Conservation (phyloP, 2,113 vertebrate species). For the Vombatus ursinus region DNA sequence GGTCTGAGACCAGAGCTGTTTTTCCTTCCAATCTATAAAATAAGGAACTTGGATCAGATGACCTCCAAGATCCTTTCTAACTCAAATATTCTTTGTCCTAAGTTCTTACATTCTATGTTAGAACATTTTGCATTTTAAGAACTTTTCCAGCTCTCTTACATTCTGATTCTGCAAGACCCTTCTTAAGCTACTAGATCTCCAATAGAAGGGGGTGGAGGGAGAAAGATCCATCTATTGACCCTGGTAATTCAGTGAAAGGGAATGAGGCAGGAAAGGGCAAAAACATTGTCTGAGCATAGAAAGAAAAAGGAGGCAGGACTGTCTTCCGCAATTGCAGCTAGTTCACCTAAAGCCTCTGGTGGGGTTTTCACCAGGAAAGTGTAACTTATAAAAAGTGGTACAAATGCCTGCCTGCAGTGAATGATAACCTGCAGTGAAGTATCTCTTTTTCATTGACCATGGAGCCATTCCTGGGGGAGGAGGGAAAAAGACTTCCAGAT, state of each 20-base stretch:
- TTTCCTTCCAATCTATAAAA: background rate
- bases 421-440: background rate
- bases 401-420: background rate
- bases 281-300: background rate
- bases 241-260: background rate
- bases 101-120: background rate
- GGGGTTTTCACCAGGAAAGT: background rate
- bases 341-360: background rate
- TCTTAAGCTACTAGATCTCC: background rate
- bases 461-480: background rate
- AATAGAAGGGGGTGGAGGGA: background rate
- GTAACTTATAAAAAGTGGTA: background rate
- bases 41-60: background rate
- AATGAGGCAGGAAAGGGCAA: background rate
- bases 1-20: background rate
- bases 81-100: background rate
- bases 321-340: background rate
- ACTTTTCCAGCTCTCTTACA: background rate
- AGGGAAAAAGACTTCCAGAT: background rate
- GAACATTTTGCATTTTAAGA: background rate
- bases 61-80: background rate
- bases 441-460: background rate
- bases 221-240: background rate
- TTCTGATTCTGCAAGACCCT: background rate
- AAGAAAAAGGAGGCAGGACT: background rate